A percentile compares a stretch with the other conserved stretches of the same genome.
Evolutionary conservation across 2,113 vertebrate genomes (phyloP).

Genomic region (Naja naja): DNA sequence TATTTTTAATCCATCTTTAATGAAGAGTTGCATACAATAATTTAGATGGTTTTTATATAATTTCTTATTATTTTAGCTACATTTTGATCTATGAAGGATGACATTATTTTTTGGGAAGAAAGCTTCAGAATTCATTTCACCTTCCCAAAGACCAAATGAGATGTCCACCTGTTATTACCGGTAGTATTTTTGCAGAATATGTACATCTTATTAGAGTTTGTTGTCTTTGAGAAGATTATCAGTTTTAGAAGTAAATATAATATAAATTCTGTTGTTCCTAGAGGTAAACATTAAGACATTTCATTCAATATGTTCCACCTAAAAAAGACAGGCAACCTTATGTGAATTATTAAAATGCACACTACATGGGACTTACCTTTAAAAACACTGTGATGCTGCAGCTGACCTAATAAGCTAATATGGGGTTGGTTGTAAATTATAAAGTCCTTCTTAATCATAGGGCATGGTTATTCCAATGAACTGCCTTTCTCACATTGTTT

Average conservation of each 20-base stretch:
- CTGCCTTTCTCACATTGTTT: background rate
- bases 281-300: background rate
- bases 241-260: background rate
- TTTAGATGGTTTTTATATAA: background rate
- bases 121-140: background rate
- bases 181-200: background rate
- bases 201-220: slow-evolving; percentile 7
- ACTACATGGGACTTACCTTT: background rate
- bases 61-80: background rate
- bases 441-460: background rate
- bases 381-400: background rate
- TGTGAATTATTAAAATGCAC: background rate
- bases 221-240: background rate
- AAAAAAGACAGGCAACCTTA: background rate
- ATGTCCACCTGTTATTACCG: background rate
- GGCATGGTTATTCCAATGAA: background rate
- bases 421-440: background rate
- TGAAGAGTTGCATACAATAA: background rate
- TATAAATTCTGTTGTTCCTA: background rate
- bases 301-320: background rate
- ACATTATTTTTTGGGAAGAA: background rate
- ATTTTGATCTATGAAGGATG: background rate
- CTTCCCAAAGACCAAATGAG: slow-evolving; percentile 15
- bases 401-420: background rate
- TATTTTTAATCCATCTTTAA: background rate